Conservation (phyloP, 2,888 invertebrate genomes). For the Erannis defoliaria region DNA sequence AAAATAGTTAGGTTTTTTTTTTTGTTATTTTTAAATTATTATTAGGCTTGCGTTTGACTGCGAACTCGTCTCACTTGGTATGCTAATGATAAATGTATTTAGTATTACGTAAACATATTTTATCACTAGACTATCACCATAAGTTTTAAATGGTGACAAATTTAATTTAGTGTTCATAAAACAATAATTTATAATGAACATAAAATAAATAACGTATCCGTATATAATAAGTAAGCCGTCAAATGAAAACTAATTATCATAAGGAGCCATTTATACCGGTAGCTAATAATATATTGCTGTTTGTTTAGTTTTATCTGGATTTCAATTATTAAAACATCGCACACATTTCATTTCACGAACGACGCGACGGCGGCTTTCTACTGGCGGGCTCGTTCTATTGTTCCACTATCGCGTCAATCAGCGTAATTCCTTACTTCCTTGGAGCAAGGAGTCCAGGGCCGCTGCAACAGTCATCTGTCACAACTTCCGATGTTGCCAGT, state of each 20-base stretch:
- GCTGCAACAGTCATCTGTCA: conserved; percentile 48
- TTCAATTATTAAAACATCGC: conserved; percentile 22
- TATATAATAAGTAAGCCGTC: conserved; percentile 10
- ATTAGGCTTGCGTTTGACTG: no score
- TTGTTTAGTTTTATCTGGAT: conserved; percentile 20
- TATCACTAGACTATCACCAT: conserved; percentile 2
- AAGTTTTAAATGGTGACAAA: conserved; percentile 1
- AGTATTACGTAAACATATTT: conserved; percentile 5
- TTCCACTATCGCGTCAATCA: conserved; percentile 40
- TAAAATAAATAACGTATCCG: conserved; percentile 7
- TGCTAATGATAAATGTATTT: neutral
- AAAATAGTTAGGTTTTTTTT: no score
- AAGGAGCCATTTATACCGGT: conserved; percentile 1
- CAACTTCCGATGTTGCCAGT: conserved; percentile 62
- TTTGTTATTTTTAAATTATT: no score
- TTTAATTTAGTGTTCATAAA: conserved; percentile 11
- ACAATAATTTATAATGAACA: conserved; percentile 2
- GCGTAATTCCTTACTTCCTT: conserved; percentile 30
- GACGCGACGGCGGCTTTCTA: conserved; percentile 30
- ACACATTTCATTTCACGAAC: conserved; percentile 28
- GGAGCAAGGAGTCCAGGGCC: conserved; percentile 43
- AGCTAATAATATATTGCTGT: conserved; percentile 9
- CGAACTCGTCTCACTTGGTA: no score
- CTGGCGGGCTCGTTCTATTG: conserved; percentile 36
- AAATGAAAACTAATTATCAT: conserved; percentile 1